These are phyloP conservation scores for Drosophila ananassae DNA, from an alignment of 1,140 invertebrate genomes.

Conservation along the genomic window DNA sequence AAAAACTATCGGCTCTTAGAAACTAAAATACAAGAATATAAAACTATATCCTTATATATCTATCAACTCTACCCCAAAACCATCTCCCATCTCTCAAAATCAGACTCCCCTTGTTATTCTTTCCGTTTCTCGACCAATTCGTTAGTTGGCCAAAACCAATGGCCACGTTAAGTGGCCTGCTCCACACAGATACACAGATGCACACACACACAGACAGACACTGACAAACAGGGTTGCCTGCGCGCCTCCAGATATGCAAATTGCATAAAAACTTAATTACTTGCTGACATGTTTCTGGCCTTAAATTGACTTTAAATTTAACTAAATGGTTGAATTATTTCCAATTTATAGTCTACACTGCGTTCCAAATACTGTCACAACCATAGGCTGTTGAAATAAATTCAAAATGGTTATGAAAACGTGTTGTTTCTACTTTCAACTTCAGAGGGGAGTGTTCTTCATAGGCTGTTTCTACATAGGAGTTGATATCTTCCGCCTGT, in stretches of 20 bases:
- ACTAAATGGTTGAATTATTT: constrained; percentile 39
- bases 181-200: constrained; percentile 30
- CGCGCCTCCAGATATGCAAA: constrained; percentile 69
- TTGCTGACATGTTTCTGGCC: constrained; percentile 63
- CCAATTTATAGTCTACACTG: not conserved
- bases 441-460: not conserved
- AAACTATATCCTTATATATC: too few relatives aligned
- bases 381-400: not conserved
- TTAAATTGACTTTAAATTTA: constrained; percentile 33
- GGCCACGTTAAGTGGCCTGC: constrained; percentile 61
- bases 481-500: not conserved
- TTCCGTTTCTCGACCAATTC: constrained; percentile 48
- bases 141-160: constrained; percentile 65
- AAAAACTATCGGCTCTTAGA: too few relatives aligned
- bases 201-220: too few relatives aligned
- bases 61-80: too few relatives aligned
- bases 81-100: constrained; percentile 23
- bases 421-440: not conserved
- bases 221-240: constrained; percentile 33
- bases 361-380: not conserved
- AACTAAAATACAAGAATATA: too few relatives aligned
- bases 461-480: not conserved
- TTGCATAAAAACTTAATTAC: constrained; percentile 69
- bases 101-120: constrained; percentile 41
- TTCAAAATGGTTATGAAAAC: not conserved